phyloP scores from a whole-genome alignment of 2,888 invertebrate genomes.

The Lissocephala sabroskyi region DNA sequence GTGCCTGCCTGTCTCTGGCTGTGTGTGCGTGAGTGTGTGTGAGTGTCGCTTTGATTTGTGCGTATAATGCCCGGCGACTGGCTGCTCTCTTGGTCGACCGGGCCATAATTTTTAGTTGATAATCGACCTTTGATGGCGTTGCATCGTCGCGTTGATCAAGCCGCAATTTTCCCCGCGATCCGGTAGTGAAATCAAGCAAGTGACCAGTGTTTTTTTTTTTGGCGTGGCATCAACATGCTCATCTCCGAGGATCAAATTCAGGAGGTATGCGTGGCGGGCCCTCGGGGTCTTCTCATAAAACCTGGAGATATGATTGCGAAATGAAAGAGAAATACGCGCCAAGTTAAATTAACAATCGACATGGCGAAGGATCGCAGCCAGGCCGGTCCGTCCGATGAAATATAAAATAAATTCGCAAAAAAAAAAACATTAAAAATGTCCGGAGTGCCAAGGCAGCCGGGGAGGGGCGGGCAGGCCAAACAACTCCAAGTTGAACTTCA shows the following conservation, averaged over 20 bases:
- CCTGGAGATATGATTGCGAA: neutral
- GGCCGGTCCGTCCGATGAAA: neutral
- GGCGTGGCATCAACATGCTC: slow-evolving; percentile 50
- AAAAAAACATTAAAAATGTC: neutral
- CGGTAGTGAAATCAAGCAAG: neutral
- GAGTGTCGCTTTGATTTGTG: slow-evolving; percentile 25
- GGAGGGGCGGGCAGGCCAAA: too few relatives aligned
- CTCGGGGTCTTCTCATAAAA: neutral
- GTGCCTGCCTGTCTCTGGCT: slow-evolving; percentile 10
- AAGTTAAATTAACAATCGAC: slow-evolving; percentile 11
- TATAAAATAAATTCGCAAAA: slow-evolving; percentile 2
- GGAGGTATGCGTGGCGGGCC: slow-evolving; percentile 53
- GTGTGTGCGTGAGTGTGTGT: slow-evolving; percentile 16
- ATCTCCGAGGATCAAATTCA: slow-evolving; percentile 70
- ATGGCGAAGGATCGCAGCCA: slow-evolving; percentile 4
- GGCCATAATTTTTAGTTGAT: slow-evolving; percentile 71
- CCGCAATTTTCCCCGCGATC: too few relatives aligned
- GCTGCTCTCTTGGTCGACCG: slow-evolving; percentile 39
- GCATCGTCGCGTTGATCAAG: slow-evolving; percentile 65
- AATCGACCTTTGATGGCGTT: slow-evolving; percentile 70
- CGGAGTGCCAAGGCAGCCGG: too few relatives aligned
- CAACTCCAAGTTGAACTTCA: slow-evolving; percentile 37
- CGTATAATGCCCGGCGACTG: slow-evolving; percentile 27
- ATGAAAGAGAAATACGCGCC: neutral
- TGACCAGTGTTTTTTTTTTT: neutral